Evolutionary conservation across 2,113 vertebrate genomes (phyloP).

Genomic region (Thalassoma bifasciatum): DNA sequence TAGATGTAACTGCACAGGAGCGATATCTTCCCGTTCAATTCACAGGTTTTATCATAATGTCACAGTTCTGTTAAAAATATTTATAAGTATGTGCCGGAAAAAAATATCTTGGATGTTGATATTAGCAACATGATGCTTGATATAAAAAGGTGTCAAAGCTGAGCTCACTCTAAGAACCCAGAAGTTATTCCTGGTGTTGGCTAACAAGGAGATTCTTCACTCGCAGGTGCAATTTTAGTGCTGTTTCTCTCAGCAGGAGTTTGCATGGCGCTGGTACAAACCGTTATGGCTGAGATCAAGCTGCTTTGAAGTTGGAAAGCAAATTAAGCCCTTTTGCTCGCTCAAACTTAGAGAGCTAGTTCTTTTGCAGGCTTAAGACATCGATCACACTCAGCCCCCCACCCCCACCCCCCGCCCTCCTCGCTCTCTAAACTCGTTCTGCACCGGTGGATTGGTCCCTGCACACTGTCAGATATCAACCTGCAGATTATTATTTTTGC

Average conservation of each 20-base stretch:
- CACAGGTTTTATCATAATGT: not conserved
- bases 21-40: not conserved
- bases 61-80: not conserved
- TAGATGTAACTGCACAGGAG: too few species aligned
- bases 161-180: not conserved
- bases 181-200: not conserved
- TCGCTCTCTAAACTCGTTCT: slow-evolving; percentile 4
- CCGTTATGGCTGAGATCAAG: slow-evolving; percentile 8
- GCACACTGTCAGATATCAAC: slow-evolving; percentile 2
- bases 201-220: not conserved
- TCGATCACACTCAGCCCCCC: slow-evolving; percentile 17
- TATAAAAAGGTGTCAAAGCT: not conserved
- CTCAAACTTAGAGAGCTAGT: slow-evolving; percentile 8
- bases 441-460: slow-evolving; percentile 20
- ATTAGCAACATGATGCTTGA: not conserved
- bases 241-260: slow-evolving; percentile 4
- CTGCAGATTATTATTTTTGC: not conserved
- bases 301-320: slow-evolving; percentile 30
- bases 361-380: slow-evolving; percentile 33
- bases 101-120: not conserved
- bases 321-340: slow-evolving; percentile 30
- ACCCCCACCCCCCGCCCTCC: not conserved
- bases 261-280: slow-evolving; percentile 2
- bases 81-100: not conserved
- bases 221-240: slow-evolving; percentile 4